phyloP scores from a whole-genome alignment of 2,797 vertebrate species.

The Falco cherrug region DNA sequence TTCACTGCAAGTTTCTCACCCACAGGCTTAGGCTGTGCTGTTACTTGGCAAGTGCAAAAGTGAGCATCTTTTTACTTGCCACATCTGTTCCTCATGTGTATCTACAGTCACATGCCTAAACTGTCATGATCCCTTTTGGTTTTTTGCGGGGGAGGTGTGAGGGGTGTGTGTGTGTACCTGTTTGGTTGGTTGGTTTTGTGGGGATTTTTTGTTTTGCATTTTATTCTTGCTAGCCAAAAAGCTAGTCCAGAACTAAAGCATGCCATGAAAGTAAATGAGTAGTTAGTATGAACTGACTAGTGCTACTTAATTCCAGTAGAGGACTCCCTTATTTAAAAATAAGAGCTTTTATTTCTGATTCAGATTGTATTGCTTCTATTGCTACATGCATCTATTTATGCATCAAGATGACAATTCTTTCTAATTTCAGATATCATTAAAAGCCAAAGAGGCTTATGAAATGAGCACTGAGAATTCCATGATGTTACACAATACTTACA shows the following conservation, averaged over 20 bases:
- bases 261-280: not conserved
- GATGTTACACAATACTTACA: not conserved
- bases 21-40: not conserved
- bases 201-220: not conserved
- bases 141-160: not conserved
- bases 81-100: not conserved
- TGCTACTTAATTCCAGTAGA: not conserved
- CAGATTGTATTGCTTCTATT: not conserved
- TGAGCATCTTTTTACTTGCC: not conserved
- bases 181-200: not conserved
- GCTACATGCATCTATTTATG: not conserved
- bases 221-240: not conserved
- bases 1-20: not conserved
- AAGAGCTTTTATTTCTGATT: not conserved
- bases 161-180: too few relatives aligned
- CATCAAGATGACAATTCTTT: not conserved
- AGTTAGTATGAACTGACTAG: not conserved
- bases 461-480: not conserved
- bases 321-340: not conserved
- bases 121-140: not conserved
- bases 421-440: not conserved
- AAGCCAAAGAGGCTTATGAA: not conserved
- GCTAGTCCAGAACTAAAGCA: not conserved
- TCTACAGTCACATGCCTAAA: not conserved
- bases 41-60: not conserved